These are phyloP conservation scores for Corythucha ciliata DNA, from an alignment of 2,888 invertebrate genomes.

Conservation along the genomic window DNA sequence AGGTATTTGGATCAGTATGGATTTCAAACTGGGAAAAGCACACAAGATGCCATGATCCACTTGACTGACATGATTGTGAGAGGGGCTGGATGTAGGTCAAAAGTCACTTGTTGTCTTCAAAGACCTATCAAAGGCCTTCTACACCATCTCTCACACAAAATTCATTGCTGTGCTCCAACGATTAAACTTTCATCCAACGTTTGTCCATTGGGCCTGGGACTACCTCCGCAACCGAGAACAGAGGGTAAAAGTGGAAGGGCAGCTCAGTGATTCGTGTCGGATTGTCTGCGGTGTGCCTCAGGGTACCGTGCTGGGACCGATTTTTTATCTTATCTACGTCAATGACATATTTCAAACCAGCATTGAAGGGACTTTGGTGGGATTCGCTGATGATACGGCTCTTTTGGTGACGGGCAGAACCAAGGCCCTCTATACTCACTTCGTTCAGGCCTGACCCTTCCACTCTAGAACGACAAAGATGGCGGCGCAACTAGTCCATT, in stretches of 20 bases:
- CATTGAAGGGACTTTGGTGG: constrained; percentile 6
- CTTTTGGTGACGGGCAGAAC: neutral
- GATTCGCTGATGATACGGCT: constrained; percentile 8
- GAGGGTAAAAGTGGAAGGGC: constrained; percentile 1
- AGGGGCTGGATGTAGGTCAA: constrained; percentile 2
- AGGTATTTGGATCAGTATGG: constrained; percentile 17
- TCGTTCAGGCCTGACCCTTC: too few species aligned
- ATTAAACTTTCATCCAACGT: neutral
- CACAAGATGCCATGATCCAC: constrained; percentile 5
- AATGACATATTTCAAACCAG: constrained; percentile 6
- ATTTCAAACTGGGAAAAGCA: constrained; percentile 5
- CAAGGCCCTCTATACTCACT: too few species aligned
- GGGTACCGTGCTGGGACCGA: neutral
- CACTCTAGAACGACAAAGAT: too few species aligned
- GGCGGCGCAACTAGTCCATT: too few species aligned
- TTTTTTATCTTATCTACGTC: neutral
- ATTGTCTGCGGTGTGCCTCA: constrained; percentile 4
- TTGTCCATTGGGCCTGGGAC: neutral
- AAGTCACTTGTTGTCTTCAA: constrained; percentile 13
- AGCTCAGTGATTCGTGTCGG: neutral
- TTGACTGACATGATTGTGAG: neutral
- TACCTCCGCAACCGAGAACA: neutral
- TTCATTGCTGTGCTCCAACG: neutral
- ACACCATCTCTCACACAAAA: constrained; percentile 6
- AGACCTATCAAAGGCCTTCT: constrained; percentile 14